Conservation (phyloP, 2,888 invertebrate genomes). For the Eupeodes latifasciatus region DNA sequence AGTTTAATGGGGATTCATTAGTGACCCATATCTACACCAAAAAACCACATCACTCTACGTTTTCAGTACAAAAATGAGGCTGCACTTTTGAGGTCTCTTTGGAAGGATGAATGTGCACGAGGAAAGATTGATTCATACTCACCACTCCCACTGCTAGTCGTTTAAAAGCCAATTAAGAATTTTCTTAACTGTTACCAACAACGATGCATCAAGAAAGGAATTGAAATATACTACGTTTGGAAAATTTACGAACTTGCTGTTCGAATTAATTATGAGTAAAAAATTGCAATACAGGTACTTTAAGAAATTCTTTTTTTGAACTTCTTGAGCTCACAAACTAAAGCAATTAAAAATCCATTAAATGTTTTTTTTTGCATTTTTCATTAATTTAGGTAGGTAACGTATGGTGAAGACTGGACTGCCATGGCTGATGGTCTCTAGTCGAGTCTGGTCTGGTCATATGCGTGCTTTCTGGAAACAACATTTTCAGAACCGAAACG, state of each 20-base stretch:
- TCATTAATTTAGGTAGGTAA: neutral
- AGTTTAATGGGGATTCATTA: too few relatives aligned
- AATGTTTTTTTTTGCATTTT: neutral
- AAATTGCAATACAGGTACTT: neutral
- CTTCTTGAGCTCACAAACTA: neutral
- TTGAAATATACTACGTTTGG: too few relatives aligned
- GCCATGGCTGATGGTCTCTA: neutral
- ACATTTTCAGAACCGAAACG: constrained; percentile 2
- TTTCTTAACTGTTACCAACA: too few relatives aligned
- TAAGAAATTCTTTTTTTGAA: constrained; percentile 6
- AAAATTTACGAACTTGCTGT: neutral
- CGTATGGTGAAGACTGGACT: neutral
- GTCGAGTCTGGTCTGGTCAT: neutral
- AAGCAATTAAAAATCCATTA: constrained; percentile 34
- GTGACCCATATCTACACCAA: too few relatives aligned
- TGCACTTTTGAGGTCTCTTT: too few relatives aligned
- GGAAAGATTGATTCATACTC: too few relatives aligned
- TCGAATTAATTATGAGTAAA: constrained; percentile 11
- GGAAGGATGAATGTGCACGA: too few relatives aligned
- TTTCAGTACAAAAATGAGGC: too few relatives aligned
- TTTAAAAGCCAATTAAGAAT: too few relatives aligned
- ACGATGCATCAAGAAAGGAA: too few relatives aligned
- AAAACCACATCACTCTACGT: too few relatives aligned
- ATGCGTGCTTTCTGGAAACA: neutral
- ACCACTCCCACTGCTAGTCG: too few relatives aligned